These are phyloP conservation scores for Octonoba sinensis DNA, from an alignment of 2,888 invertebrate species.

Conservation along the genomic window DNA sequence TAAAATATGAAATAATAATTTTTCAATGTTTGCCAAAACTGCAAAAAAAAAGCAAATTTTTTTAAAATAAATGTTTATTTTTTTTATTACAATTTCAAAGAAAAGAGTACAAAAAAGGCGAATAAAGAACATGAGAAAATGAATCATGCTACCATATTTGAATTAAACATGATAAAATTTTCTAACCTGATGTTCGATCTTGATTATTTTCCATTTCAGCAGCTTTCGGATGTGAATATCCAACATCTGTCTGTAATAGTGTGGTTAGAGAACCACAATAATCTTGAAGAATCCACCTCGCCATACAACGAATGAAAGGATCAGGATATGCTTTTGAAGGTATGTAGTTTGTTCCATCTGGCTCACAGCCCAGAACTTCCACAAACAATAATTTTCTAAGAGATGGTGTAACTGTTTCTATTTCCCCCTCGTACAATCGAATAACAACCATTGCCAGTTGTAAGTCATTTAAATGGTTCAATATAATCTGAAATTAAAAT, in stretches of 20 bases:
- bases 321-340: slow-evolving; percentile 86
- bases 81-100: too few relatives aligned
- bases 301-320: slow-evolving; percentile 98
- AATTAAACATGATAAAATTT: too few relatives aligned
- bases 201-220: slow-evolving; percentile 65
- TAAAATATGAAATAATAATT: too few relatives aligned
- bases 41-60: too few relatives aligned
- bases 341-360: slow-evolving; percentile 75
- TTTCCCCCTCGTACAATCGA: slow-evolving; percentile 87
- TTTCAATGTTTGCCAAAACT: too few relatives aligned
- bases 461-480: slow-evolving; percentile 92
- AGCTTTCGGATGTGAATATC: slow-evolving; percentile 72
- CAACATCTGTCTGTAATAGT: slow-evolving; percentile 83
- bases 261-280: slow-evolving; percentile 89
- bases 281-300: slow-evolving; percentile 94
- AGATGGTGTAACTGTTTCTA: slow-evolving; percentile 79
- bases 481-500: slow-evolving; percentile 77
- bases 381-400: slow-evolving; percentile 83
- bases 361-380: slow-evolving; percentile 76
- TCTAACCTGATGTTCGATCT: slow-evolving; percentile 55
- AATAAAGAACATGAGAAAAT: too few relatives aligned
- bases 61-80: too few relatives aligned
- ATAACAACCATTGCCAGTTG: slow-evolving; percentile 95
- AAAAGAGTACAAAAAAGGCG: too few relatives aligned
- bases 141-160: too few relatives aligned